phyloP scores from a whole-genome alignment of 2,888 invertebrate species.

The Schizaphis graminum region DNA sequence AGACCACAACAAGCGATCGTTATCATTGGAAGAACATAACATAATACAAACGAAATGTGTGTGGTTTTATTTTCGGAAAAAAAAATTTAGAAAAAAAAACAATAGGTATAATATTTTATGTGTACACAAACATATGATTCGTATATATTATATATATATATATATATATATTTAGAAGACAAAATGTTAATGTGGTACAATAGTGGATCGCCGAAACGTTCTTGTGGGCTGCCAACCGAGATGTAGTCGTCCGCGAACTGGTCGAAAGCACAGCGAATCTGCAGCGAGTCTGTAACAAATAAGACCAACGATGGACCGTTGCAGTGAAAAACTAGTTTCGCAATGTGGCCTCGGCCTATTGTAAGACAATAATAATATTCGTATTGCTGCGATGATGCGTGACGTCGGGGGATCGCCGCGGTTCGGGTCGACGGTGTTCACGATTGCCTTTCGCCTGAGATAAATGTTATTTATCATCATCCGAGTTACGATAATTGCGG shows the following conservation, averaged over 20 bases:
- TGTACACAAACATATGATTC: background rate
- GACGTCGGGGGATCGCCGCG: background rate
- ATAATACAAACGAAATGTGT: background rate
- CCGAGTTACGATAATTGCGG: background rate
- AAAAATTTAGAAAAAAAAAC: background rate
- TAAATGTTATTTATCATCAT: background rate
- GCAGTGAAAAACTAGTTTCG: constrained; percentile 1
- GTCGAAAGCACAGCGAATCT: background rate
- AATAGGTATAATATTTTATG: background rate
- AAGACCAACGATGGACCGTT: background rate
- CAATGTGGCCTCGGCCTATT: background rate
- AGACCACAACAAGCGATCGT: background rate
- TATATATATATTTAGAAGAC: background rate
- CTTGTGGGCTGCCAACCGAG: background rate
- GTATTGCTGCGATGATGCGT: background rate
- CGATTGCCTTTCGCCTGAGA: constrained; percentile 4
- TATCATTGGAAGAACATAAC: background rate
- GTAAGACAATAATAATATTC: background rate
- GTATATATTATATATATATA: background rate
- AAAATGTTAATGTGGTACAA: background rate
- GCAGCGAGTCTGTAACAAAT: constrained; percentile 10
- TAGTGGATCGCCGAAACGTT: background rate
- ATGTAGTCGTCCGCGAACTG: background rate
- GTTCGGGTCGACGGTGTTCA: background rate
- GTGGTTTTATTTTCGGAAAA: background rate